Base-by-base conservation (phyloP, 2,888 invertebrate species). In the Dexiosoma caninum region DNA sequence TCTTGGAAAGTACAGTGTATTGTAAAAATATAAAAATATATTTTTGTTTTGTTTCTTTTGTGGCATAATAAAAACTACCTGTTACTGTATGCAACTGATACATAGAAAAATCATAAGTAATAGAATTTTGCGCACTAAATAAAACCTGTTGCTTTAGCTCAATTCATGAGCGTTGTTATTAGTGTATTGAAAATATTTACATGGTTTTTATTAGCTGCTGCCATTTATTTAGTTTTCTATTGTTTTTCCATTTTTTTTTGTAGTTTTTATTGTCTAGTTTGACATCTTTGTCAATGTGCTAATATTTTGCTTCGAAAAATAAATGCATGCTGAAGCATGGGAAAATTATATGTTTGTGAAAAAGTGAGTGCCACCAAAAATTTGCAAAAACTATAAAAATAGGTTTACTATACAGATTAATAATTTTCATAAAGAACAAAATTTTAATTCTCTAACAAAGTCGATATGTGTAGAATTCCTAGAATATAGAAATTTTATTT, bases 261-360 rank as follows among this genome's bases (percentile, higher is more conserved):
- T 53, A 44, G 44, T 53, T 35, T 62, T 37, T 59, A 71, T 71
- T 71, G 66, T 78, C 71, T 67, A 46, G 30, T 66, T 72, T 72
- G 78, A 78, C 60, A 53, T 78, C 71, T 78, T 67, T 78, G 71
- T 78, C 72, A 72, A 71, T 67, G 75, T 75, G 66, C 67, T 66
- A 75, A 75, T 67, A 67, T 75, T 75, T 64, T 14, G 14, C 21
- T 35, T 66, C 59, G 59, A 71, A 72, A 67, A 35, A 37, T 53
- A 19, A 44, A n/a, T 44, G 30, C 5, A 14, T 9, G 9, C 19
- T n/a, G 4, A 44, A 21, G 53, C 55, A 40, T 59, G 66, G 30
- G 66, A 78, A 78, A 59, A 66, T 59, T 44, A 64, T 35, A 27
- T 14, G 8, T 55, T 46, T 30, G 27, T 8, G 16, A 40, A 59